These are phyloP conservation scores for Peromyscus polionotus DNA, from an alignment of 2,113 vertebrate species.

Conservation along the genomic window DNA sequence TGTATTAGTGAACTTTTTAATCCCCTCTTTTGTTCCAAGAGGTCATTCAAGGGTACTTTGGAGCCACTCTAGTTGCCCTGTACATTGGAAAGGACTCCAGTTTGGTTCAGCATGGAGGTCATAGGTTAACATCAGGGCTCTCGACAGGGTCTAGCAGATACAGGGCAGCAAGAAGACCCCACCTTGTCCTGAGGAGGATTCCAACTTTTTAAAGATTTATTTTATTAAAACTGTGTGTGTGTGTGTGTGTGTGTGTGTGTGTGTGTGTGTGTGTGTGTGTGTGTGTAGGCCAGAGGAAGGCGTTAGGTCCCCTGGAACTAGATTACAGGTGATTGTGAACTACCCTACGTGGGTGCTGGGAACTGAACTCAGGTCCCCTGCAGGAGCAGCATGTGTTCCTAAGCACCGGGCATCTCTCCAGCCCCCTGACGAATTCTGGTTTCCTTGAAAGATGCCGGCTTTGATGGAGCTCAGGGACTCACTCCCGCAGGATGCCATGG, in stretches of 20 bases:
- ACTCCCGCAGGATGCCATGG: not conserved
- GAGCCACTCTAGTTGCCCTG: not conserved
- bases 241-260: not conserved
- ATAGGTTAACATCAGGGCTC: constrained; percentile 29
- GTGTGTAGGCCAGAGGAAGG: not conserved
- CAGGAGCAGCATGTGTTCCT: not conserved
- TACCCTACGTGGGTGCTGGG: not conserved
- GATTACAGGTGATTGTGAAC: not conserved
- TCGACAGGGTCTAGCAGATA: not conserved
- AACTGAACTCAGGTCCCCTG: not conserved
- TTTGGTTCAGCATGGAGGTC: not conserved
- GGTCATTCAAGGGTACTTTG: not conserved
- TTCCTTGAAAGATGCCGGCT: not conserved
- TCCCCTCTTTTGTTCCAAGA: not conserved
- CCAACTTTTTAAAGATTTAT: not conserved
- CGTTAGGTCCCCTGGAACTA: not conserved
- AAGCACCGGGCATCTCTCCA: not conserved
- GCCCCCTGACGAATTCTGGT: not conserved
- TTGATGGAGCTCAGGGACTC: not conserved
- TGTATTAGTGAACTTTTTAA: not conserved
- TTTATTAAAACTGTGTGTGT: not conserved
- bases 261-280: not conserved
- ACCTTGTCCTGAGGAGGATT: not conserved
- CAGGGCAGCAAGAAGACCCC: not conserved
- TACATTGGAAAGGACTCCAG: not conserved